Evolutionary conservation across 2,888 invertebrate species (phyloP).

Genomic region (Eledone cirrhosa): DNA sequence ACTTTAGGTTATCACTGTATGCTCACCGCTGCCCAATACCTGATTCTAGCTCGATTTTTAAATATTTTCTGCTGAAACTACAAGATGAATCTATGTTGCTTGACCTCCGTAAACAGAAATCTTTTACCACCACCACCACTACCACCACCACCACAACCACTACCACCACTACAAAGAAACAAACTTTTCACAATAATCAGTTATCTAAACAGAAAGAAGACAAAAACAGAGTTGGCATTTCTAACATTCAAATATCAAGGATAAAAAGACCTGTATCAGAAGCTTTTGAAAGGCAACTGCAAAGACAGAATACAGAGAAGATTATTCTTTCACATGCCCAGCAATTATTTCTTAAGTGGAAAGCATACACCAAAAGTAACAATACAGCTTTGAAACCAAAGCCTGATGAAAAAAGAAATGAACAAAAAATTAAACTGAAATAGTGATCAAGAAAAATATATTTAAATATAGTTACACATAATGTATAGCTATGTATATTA

Average conservation of each 20-base stretch:
- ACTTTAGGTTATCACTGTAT: constrained; percentile 3
- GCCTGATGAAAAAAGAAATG: too few species aligned
- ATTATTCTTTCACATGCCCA: background rate
- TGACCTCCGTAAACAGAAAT: constrained; percentile 7
- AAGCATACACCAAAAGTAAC: background rate
- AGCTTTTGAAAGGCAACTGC: background rate
- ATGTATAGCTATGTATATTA: too few species aligned
- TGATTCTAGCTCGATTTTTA: constrained; percentile 4
- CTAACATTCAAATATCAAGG: constrained; percentile 17
- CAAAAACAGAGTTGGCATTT: background rate
- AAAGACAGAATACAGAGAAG: constrained; percentile 10
- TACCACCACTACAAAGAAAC: background rate
- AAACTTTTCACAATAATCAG: background rate
- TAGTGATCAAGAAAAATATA: too few species aligned
- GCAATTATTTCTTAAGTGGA: constrained; percentile 16
- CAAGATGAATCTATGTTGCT: constrained; percentile 7
- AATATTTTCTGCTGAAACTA: constrained; percentile 5
- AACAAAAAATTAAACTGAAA: too few species aligned
- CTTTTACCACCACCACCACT: background rate
- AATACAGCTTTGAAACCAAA: too few species aligned
- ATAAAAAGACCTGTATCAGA: background rate
- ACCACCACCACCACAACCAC: background rate
- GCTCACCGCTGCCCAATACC: constrained; percentile 18
- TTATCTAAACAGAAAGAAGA: background rate
- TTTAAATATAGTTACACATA: too few species aligned